Percentiles rank a stretch among this genome's conserved stretches.
phyloP scores from a whole-genome alignment of 2,888 invertebrate species.

The Cantharis rustica region DNA sequence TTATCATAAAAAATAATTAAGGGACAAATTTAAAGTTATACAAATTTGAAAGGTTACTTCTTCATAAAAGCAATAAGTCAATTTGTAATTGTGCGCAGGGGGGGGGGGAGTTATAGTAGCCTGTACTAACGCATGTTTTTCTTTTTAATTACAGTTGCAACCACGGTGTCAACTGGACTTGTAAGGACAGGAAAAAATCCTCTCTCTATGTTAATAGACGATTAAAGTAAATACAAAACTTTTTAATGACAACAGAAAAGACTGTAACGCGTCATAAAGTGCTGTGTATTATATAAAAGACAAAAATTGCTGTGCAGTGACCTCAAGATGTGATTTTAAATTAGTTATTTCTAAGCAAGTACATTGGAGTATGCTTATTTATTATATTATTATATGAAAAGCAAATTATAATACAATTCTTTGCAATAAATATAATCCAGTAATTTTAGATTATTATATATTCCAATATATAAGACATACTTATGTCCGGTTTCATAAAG shows the following conservation, averaged over 20 bases:
- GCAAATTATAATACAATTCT: slow-evolving; percentile 12
- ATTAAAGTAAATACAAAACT: slow-evolving; percentile 12
- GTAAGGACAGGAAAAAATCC: slow-evolving; percentile 30
- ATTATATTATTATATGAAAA: slow-evolving; percentile 15
- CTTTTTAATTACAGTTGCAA: slow-evolving; percentile 18
- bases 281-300: slow-evolving; percentile 19
- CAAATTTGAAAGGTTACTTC: too few relatives aligned
- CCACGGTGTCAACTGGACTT: slow-evolving; percentile 24
- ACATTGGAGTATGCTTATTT: slow-evolving; percentile 27
- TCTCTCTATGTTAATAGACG: slow-evolving; percentile 26
- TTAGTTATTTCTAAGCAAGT: slow-evolving; percentile 24
- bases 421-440: slow-evolving; percentile 18
- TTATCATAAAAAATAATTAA: too few relatives aligned
- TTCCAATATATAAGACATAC: too few relatives aligned
- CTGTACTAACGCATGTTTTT: neutral
- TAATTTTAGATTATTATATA: neutral
- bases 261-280: slow-evolving; percentile 23
- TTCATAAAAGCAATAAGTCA: too few relatives aligned
- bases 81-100: too few relatives aligned
- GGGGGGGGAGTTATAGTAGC: neutral
- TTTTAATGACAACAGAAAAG: slow-evolving; percentile 16
- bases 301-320: slow-evolving; percentile 23
- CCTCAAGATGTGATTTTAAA: slow-evolving; percentile 29
- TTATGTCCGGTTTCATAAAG: too few relatives aligned
- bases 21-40: too few relatives aligned